Percentiles rank a stretch among this genome's conserved stretches.
These are phyloP conservation scores for Psilopsiagon aymara DNA, from an alignment of 2,113 vertebrate genomes.

Conservation along the genomic window DNA sequence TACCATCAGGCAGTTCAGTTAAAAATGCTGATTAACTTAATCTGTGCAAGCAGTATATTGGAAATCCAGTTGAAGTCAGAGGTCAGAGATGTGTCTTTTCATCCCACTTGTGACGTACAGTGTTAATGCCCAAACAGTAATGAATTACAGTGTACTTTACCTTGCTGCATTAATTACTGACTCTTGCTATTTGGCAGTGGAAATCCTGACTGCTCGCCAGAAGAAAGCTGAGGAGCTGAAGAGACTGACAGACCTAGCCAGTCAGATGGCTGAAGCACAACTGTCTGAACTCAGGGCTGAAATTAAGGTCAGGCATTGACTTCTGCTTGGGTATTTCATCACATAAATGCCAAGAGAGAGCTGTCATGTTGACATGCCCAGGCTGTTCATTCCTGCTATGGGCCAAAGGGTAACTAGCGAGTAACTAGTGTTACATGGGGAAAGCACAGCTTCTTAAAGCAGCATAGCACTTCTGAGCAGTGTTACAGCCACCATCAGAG, in stretches of 20 bases:
- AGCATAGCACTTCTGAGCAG: background rate
- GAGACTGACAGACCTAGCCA: constrained; percentile 79
- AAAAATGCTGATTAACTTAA: background rate
- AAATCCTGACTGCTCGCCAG: constrained; percentile 82
- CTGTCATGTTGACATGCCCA: background rate
- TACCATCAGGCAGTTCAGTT: background rate
- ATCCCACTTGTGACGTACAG: background rate
- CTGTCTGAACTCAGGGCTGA: constrained; percentile 83
- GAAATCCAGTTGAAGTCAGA: background rate
- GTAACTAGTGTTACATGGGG: background rate
- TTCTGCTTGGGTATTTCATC: background rate
- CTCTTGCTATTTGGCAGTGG: constrained; percentile 75
- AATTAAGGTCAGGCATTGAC: constrained; percentile 78
- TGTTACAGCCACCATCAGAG: background rate
- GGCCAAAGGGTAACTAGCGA: background rate
- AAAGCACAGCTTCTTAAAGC: background rate
- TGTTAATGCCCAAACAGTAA: background rate
- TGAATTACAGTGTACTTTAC: background rate
- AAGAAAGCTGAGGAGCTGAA: constrained; percentile 84
- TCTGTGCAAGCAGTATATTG: background rate
- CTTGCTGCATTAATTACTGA: constrained; percentile 23
- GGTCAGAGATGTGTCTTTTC: background rate
- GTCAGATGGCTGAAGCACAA: constrained; percentile 83
- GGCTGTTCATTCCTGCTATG: background rate
- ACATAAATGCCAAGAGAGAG: background rate